phyloP scores from a whole-genome alignment of 2,113 vertebrate species.

The Grammomys dolichurus region DNA sequence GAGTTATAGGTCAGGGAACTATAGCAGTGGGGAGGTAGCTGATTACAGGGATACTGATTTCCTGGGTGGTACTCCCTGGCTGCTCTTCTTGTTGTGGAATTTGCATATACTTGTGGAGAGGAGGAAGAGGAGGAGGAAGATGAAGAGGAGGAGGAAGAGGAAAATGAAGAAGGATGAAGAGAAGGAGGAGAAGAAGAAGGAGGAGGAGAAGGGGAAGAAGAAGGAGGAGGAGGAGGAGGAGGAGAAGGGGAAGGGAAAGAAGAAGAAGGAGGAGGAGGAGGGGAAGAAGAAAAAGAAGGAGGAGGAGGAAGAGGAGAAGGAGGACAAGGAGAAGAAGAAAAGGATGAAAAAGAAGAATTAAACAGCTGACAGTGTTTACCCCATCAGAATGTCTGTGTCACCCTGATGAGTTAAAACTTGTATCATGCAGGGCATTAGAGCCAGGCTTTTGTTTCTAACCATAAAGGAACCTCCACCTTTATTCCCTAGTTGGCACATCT shows the following conservation, averaged over 20 bases:
- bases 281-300: no score
- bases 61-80: not conserved
- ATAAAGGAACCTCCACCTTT: conserved; percentile 73
- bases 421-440: conserved; percentile 71
- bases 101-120: conserved; percentile 6
- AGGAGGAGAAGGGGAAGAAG: not conserved
- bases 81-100: not conserved
- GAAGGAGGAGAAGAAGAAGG: not conserved
- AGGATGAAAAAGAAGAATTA: not conserved
- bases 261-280: no score
- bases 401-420: conserved; percentile 63
- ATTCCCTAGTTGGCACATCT: conserved; percentile 75
- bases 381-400: conserved; percentile 31
- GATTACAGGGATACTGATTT: conserved; percentile 46
- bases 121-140: not conserved
- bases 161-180: not conserved
- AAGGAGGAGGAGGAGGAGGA: not conserved
- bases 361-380: not conserved
- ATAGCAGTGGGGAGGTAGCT: not conserved
- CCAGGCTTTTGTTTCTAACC: conserved; percentile 64
- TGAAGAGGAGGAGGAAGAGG: not conserved
- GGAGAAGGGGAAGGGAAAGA: not conserved
- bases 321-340: not conserved
- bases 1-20: not conserved
- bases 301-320: not conserved